Evolutionary conservation across 1,140 invertebrate species (phyloP), one percentile per base, ranked within the genome.

Genomic region (Drosophila equinoxialis): DNA sequence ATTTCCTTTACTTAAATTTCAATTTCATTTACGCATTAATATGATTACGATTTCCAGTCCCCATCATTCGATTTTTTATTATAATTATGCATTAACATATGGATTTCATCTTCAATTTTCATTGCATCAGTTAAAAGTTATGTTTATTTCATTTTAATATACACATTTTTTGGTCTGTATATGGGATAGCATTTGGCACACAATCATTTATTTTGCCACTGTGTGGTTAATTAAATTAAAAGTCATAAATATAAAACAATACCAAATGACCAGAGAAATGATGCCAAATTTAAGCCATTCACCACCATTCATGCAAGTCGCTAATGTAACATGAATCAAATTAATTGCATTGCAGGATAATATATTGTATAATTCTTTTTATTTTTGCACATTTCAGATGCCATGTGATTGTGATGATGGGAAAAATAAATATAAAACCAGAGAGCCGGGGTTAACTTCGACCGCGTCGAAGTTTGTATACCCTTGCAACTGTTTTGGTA

Each of bases 221-320:
- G 66, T 77, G 74, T 39, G 77, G 67, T 68, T 77, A 71, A 81
- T 77, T 74, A 66, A 79, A 85, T 83, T 73, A 73, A 61, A 65
- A 68, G 10, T 23, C 71, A 26, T 57, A 37, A 35, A 57, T 14
- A 78, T 67, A 72, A 77, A 67, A 58, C 45, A 61, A 61, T 51
- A 48, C 39, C 37, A 48, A 77, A 54, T 23, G 45, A 8, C 39
- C 33, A 72, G 75, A 72, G n/a, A 37, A 76, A 57, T n/a, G 39
- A 57, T 17, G 33, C 33, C 37, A n/a, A 63, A n/a, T 59, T 45
- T 3, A 65, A 77, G 17, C 45, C 45, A 51, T 51, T 51, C 20
- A 51, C 17, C 0, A 17, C 17, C 17, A 17, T 17, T 17, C 17
- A 11, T 20, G 7, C 6, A 17, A 14, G 14, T 48, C 14, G 45